These are phyloP conservation scores for Arctia plantaginis DNA, from an alignment of 2,888 invertebrate genomes.

Conservation along the genomic window DNA sequence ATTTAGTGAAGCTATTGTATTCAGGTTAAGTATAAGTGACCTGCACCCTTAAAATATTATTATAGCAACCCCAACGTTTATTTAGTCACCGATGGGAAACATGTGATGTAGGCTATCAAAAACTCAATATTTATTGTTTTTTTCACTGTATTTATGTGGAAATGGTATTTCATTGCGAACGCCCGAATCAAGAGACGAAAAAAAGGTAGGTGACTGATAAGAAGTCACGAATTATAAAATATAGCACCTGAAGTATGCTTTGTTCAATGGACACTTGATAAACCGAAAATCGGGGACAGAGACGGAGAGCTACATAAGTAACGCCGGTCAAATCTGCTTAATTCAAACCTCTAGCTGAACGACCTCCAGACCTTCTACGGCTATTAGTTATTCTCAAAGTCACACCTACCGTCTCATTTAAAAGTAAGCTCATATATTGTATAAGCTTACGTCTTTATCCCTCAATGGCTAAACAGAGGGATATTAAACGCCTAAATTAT, in stretches of 20 bases:
- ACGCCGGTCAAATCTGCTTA: neutral
- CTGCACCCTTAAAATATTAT: conserved; percentile 38
- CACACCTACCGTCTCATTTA: neutral
- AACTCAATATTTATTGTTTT: conserved; percentile 2
- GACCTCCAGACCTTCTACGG: neutral
- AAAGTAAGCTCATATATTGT: neutral
- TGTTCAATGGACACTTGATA: neutral
- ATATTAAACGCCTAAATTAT: neutral
- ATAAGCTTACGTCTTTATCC: neutral
- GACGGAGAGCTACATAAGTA: too few species aligned
- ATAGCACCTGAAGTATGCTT: neutral
- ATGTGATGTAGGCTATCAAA: neutral
- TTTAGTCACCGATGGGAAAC: conserved; percentile 7
- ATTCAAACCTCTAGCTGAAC: neutral
- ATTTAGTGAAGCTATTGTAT: conserved; percentile 38
- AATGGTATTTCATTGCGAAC: neutral
- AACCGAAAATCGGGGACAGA: too few species aligned
- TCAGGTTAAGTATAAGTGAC: conserved; percentile 44
- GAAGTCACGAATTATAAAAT: neutral
- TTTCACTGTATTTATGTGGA: neutral
- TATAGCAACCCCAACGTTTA: conserved; percentile 28
- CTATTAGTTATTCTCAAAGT: neutral
- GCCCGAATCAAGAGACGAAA: neutral
- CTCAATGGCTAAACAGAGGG: neutral
- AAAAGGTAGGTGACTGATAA: neutral